A percentile compares a stretch with the other conserved stretches of the same genome.
Conservation (phyloP, 2,888 invertebrate species). For the Eristalis intricaria region DNA sequence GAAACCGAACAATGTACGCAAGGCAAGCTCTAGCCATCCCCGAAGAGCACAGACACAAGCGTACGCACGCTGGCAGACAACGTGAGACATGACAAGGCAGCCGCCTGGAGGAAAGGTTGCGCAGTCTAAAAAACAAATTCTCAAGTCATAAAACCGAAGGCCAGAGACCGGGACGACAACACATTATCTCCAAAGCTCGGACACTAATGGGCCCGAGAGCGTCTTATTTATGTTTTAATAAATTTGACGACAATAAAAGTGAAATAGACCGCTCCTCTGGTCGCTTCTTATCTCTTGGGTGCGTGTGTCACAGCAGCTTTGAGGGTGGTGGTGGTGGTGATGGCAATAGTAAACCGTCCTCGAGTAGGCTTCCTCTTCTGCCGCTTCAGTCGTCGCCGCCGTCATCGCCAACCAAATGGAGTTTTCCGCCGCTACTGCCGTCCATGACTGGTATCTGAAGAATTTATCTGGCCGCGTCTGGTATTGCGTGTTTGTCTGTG, state of each 20-base stretch:
- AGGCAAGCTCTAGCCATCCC: background rate
- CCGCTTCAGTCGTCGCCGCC: background rate
- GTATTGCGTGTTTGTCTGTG: conserved; percentile 17
- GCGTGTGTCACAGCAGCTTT: conserved; percentile 14
- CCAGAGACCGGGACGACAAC: conserved; percentile 20
- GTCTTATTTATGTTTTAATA: conserved; percentile 70
- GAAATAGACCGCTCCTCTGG: conserved; percentile 57
- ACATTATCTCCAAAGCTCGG: conserved; percentile 53
- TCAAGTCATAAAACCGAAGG: conserved; percentile 49
- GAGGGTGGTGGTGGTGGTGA: background rate
- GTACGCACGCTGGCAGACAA: background rate
- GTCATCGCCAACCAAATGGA: conserved; percentile 23
- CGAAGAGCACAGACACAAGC: background rate
- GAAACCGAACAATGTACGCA: background rate
- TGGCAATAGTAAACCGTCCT: background rate
- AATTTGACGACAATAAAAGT: conserved; percentile 70
- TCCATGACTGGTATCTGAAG: conserved; percentile 38
- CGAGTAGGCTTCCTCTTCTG: background rate
- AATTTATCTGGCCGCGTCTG: conserved; percentile 46
- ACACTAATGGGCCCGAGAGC: conserved; percentile 67
- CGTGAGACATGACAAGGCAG: conserved; percentile 20
- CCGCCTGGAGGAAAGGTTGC: conserved; percentile 39
- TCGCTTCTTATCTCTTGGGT: conserved; percentile 35
- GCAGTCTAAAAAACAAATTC: conserved; percentile 46
- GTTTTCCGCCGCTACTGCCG: conserved; percentile 23